phyloP scores from a whole-genome alignment of 1,140 invertebrate genomes.

The Drosophila miranda region DNA sequence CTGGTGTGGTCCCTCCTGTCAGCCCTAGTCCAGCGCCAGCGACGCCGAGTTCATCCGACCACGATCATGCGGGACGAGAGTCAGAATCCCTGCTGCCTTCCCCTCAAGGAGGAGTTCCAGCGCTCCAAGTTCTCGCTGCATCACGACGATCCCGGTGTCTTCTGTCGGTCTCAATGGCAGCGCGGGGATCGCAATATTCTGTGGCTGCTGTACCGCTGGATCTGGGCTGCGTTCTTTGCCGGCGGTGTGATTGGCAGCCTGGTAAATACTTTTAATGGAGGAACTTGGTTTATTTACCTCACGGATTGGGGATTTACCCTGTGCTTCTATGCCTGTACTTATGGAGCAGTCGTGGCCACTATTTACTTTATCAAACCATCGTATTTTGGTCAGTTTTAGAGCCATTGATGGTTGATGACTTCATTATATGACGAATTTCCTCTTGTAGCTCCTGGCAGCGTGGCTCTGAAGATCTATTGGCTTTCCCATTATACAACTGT shows the following conservation, averaged over 20 bases:
- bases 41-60: slow-evolving; percentile 36
- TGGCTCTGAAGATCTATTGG: slow-evolving; percentile 85
- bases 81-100: slow-evolving; percentile 77
- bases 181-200: slow-evolving; percentile 45
- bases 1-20: slow-evolving; percentile 39
- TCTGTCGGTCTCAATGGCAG: slow-evolving; percentile 73
- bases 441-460: slow-evolving; percentile 52
- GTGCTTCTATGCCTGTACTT: slow-evolving; percentile 77
- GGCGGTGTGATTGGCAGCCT: slow-evolving; percentile 83
- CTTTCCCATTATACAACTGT: slow-evolving; percentile 84
- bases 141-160: slow-evolving; percentile 55
- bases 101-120: slow-evolving; percentile 80
- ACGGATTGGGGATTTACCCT: slow-evolving; percentile 89
- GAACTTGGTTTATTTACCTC: slow-evolving; percentile 86
- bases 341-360: slow-evolving; percentile 68
- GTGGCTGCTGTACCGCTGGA: slow-evolving; percentile 69
- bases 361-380: slow-evolving; percentile 56
- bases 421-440: no score
- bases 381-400: slow-evolving; percentile 63
- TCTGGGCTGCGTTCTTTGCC: slow-evolving; percentile 60
- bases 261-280: slow-evolving; percentile 72
- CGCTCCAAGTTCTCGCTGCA: slow-evolving; percentile 54
- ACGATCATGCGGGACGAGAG: slow-evolving; percentile 49
- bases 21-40: slow-evolving; percentile 32
- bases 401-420: neutral